Evolutionary conservation across 2,888 invertebrate genomes (phyloP).

Genomic region (Lissonota sp.): DNA sequence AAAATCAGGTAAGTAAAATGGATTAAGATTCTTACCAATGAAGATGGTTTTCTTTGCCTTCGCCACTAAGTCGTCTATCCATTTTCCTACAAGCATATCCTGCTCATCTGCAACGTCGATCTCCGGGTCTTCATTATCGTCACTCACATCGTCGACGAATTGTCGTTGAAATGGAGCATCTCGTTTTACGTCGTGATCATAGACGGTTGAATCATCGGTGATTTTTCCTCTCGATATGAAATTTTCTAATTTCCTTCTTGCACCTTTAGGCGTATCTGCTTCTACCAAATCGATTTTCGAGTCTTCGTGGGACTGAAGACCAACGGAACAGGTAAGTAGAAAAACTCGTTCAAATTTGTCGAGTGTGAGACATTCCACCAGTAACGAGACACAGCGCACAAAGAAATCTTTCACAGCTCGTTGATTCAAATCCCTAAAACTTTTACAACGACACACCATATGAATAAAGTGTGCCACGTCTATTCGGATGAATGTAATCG

Average conservation of each 20-base stretch:
- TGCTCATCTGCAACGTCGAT: not conserved
- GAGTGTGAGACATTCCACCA: constrained; percentile 35
- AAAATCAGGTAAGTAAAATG: constrained; percentile 40
- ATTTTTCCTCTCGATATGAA: constrained; percentile 19
- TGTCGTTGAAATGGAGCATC: not conserved
- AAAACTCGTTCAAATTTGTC: constrained; percentile 40
- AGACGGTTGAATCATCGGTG: not conserved
- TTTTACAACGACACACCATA: constrained; percentile 46
- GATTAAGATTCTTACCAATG: constrained; percentile 17
- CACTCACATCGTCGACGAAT: not conserved
- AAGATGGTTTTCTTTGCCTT: not conserved
- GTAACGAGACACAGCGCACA: constrained; percentile 49
- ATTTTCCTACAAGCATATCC: constrained; percentile 8
- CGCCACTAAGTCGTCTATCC: not conserved
- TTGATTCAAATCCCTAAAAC: constrained; percentile 37
- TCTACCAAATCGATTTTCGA: constrained; percentile 6
- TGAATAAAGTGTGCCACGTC: constrained; percentile 63
- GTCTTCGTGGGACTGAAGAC: constrained; percentile 36
- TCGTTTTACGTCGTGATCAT: not conserved
- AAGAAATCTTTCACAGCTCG: constrained; percentile 54
- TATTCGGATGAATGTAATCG: constrained; percentile 8
- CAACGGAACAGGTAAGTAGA: constrained; percentile 41
- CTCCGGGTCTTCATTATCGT: not conserved
- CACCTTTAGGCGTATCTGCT: constrained; percentile 10
- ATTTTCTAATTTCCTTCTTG: constrained; percentile 41